Evolutionary conservation across 2,888 invertebrate species (phyloP).

Genomic region (Synanthedon formicaeformis): DNA sequence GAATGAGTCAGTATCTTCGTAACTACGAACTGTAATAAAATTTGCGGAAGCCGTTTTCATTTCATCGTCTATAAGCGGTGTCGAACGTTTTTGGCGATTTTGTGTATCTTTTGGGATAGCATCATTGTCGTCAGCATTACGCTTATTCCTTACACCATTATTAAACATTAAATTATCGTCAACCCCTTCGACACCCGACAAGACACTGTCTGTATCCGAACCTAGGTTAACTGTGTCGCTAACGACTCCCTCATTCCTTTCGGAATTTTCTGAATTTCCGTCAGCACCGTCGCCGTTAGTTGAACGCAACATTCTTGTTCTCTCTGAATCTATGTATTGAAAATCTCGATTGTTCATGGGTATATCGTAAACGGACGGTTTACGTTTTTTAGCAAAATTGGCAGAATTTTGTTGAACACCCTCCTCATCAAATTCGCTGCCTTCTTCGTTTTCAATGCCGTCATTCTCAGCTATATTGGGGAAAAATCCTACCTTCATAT

Average conservation of each 20-base stretch:
- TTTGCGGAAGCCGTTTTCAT: conserved; percentile 20
- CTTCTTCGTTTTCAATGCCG: conserved; percentile 59
- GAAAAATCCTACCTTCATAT: conserved; percentile 44
- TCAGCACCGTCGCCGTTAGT: background rate
- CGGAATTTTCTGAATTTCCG: conserved; percentile 8
- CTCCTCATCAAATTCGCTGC: conserved; percentile 61
- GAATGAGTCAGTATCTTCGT: conserved; percentile 45
- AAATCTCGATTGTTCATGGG: conserved; percentile 6
- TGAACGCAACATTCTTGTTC: conserved; percentile 5
- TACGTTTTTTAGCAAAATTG: conserved; percentile 25
- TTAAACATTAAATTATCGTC: conserved; percentile 54
- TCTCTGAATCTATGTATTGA: conserved; percentile 5
- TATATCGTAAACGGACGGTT: conserved; percentile 13
- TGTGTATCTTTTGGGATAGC: background rate
- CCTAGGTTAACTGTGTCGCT: conserved; percentile 34
- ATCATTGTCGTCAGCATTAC: conserved; percentile 19
- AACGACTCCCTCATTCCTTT: conserved; percentile 17
- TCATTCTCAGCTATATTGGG: conserved; percentile 48
- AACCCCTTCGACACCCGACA: conserved; percentile 48
- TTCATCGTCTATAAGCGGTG: conserved; percentile 18
- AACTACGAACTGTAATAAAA: conserved; percentile 26
- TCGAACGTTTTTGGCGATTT: conserved; percentile 13
- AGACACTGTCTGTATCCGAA: conserved; percentile 47
- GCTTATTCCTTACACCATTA: conserved; percentile 29
- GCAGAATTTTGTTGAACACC: conserved; percentile 55